Evolutionary conservation across 2,888 invertebrate genomes (phyloP).

Genomic region (Germaria angustata): DNA sequence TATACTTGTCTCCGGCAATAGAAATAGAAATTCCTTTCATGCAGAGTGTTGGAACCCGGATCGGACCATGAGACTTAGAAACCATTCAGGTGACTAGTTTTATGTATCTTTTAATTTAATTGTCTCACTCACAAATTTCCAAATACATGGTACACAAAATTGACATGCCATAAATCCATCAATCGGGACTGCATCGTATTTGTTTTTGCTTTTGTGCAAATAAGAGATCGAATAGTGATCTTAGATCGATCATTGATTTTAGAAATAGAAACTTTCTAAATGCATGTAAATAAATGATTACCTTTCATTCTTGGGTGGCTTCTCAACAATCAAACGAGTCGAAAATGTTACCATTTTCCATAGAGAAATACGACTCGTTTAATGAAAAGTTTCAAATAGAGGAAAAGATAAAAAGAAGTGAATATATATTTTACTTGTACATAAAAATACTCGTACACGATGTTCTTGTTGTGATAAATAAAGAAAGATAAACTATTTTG

Average conservation of each 20-base stretch:
- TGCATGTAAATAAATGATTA: slow-evolving; percentile 50
- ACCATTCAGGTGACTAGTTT: too few species aligned
- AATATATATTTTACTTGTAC: background rate
- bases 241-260: slow-evolving; percentile 54
- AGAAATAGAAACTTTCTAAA: slow-evolving; percentile 49
- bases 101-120: background rate
- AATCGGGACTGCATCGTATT: slow-evolving; percentile 14
- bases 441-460: slow-evolving; percentile 16
- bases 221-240: too few species aligned
- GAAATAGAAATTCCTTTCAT: too few species aligned
- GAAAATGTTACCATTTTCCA: slow-evolving; percentile 5
- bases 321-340: background rate
- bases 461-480: slow-evolving; percentile 52
- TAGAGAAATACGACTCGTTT: background rate
- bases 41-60: too few species aligned
- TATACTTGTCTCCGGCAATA: too few species aligned
- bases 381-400: background rate
- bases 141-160: background rate
- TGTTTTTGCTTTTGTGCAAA: background rate
- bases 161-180: slow-evolving; percentile 29
- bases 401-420: background rate
- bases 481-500: slow-evolving; percentile 55
- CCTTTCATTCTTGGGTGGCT: slow-evolving; percentile 57
- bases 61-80: too few species aligned
- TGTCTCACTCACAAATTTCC: background rate